phyloP scores from a whole-genome alignment of 2,797 vertebrate species.

The Masticophis lateralis region DNA sequence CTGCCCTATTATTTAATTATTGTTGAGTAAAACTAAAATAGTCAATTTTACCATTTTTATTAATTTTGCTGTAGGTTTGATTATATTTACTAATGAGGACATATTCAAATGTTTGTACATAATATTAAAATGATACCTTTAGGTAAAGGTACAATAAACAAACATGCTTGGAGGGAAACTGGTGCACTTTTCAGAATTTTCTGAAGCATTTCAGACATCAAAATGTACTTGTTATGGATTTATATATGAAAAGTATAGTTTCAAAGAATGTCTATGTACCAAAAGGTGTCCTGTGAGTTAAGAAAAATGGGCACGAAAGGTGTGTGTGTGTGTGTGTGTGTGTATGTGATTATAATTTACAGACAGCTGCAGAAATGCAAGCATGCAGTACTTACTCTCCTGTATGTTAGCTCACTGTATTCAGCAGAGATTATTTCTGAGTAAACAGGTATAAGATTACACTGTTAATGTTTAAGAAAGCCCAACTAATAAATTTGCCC shows the following conservation, averaged over 20 bases:
- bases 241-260: not conserved
- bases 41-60: not conserved
- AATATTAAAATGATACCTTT: not conserved
- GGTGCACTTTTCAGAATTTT: not conserved
- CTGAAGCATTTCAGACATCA: not conserved
- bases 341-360: not conserved
- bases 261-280: not conserved
- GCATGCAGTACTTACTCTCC: not conserved
- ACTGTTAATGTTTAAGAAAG: not conserved
- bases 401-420: not conserved
- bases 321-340: not conserved
- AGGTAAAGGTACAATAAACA: not conserved
- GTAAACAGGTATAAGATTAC: not conserved
- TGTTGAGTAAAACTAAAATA: not conserved
- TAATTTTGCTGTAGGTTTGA: not conserved
- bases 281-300: not conserved
- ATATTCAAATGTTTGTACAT: not conserved
- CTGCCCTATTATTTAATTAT: not conserved
- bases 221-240: not conserved
- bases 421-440: not conserved
- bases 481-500: not conserved
- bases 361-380: not conserved
- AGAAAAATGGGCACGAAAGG: not conserved
- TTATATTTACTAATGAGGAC: not conserved
- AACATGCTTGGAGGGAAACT: not conserved